These are phyloP conservation scores for Mystacides longicornis DNA, from an alignment of 2,888 invertebrate genomes.

Conservation along the genomic window DNA sequence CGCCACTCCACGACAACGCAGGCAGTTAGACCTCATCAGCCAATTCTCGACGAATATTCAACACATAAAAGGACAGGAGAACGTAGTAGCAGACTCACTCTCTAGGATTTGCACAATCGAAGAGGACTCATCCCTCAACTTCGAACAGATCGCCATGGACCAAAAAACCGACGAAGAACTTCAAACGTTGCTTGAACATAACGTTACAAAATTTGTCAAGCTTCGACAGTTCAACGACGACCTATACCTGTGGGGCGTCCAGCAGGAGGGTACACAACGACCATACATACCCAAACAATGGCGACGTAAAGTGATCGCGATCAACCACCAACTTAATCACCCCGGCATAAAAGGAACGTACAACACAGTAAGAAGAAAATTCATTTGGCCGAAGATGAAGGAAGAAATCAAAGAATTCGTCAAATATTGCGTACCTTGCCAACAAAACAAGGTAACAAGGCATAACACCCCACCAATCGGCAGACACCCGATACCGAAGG, in stretches of 20 bases:
- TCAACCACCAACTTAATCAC: slow-evolving; percentile 26
- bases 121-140: background rate
- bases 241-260: background rate
- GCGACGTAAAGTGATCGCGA: slow-evolving; percentile 20
- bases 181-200: background rate
- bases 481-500: slow-evolving; percentile 21
- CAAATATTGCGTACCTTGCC: slow-evolving; percentile 28
- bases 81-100: slow-evolving; percentile 32
- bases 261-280: background rate
- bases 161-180: background rate
- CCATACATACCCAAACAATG: background rate
- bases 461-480: slow-evolving; percentile 27
- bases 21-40: slow-evolving; percentile 31
- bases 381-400: slow-evolving; percentile 31
- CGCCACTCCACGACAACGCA: slow-evolving; percentile 31
- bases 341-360: slow-evolving; percentile 24
- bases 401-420: slow-evolving; percentile 28
- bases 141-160: background rate
- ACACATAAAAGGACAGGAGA: slow-evolving; percentile 31
- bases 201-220: background rate
- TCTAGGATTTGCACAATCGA: slow-evolving; percentile 25
- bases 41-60: slow-evolving; percentile 33
- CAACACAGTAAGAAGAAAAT: slow-evolving; percentile 28
- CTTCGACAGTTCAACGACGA: no score
- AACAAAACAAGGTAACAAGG: slow-evolving; percentile 28